Evolutionary conservation across 1,140 invertebrate species (phyloP).

Genomic region (Eufriesea mexicana): DNA sequence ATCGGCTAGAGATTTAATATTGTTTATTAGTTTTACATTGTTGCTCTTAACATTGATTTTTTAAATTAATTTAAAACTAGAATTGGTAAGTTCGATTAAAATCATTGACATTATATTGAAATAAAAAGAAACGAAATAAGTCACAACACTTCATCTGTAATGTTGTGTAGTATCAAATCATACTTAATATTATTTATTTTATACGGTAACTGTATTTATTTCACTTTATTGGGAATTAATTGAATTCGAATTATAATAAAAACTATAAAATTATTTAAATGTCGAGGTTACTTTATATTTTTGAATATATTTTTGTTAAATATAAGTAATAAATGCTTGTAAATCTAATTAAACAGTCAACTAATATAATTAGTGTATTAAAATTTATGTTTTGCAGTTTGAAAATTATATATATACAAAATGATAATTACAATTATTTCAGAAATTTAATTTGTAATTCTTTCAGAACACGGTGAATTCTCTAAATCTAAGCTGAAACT

Average conservation of each 20-base stretch:
- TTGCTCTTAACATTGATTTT: background rate
- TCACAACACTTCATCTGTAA: background rate
- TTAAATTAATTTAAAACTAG: background rate
- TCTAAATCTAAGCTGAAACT: constrained; percentile 30
- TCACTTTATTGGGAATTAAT: background rate
- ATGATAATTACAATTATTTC: background rate
- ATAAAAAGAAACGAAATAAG: background rate
- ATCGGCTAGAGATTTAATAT: background rate
- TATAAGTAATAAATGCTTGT: background rate
- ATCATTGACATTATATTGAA: background rate
- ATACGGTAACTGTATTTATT: background rate
- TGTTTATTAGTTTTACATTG: constrained; percentile 21
- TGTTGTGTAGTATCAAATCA: background rate
- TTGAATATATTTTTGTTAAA: background rate
- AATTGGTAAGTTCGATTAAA: constrained; percentile 9
- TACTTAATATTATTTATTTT: background rate
- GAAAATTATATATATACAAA: background rate
- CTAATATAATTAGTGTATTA: background rate
- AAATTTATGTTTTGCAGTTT: background rate
- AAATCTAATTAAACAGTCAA: background rate
- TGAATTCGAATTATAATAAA: background rate
- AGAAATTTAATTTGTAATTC: background rate
- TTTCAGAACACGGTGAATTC: constrained; percentile 37
- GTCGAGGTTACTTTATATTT: constrained; percentile 27
- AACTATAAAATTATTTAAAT: background rate